Percentiles rank a stretch among this genome's conserved stretches.
Conservation (phyloP, 2,113 vertebrate genomes). For the Neodon shergylaensis region DNA sequence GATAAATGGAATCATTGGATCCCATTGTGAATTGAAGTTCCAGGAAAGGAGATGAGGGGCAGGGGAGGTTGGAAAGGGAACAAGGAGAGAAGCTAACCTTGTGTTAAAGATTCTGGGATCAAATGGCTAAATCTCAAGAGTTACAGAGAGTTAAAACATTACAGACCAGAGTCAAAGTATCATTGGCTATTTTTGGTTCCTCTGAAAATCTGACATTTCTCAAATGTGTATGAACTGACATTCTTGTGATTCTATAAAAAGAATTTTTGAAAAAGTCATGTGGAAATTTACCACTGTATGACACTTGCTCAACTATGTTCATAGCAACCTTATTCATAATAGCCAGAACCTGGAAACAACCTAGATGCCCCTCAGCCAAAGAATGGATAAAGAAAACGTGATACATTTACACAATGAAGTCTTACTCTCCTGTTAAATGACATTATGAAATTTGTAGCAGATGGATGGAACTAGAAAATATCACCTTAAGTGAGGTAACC, state of each 20-base stretch:
- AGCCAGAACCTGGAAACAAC: not conserved
- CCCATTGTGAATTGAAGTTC: not conserved
- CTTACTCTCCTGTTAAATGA: not conserved
- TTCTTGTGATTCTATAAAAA: not conserved
- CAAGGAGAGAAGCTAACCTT: not conserved
- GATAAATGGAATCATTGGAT: not conserved
- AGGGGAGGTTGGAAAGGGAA: not conserved
- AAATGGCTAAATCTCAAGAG: not conserved
- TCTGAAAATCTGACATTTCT: not conserved
- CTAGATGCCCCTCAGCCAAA: not conserved
- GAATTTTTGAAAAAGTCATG: not conserved
- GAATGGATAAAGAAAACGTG: not conserved
- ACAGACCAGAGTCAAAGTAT: not conserved
- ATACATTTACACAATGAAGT: not conserved
- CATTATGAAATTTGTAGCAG: not conserved
- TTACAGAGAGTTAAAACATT: not conserved
- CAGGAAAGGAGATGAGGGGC: not conserved
- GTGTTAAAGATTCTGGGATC: not conserved
- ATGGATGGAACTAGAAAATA: not conserved
- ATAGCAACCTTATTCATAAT: not conserved
- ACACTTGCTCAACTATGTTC: not conserved
- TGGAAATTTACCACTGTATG: not conserved
- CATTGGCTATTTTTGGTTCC: not conserved
- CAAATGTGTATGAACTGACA: not conserved
- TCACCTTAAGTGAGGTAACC: not conserved